Conservation (phyloP, 2,888 invertebrate species). For the Athalia rosae region DNA sequence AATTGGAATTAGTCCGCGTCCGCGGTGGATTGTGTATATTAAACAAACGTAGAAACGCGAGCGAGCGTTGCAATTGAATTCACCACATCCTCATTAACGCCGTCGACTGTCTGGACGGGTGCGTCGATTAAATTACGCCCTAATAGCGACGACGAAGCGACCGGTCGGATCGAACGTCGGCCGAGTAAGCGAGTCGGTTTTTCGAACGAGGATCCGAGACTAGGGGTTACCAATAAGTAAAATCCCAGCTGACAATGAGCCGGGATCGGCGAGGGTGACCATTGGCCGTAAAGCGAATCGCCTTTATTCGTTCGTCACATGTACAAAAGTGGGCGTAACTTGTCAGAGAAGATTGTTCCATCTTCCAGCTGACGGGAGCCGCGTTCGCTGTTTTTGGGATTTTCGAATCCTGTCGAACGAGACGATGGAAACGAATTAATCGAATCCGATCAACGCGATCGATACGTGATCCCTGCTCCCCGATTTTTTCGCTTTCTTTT, state of each 20-base stretch:
- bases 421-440: constrained; percentile 36
- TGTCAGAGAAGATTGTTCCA: constrained; percentile 7
- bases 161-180: background rate
- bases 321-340: constrained; percentile 1
- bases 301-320: background rate
- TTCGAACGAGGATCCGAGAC: background rate
- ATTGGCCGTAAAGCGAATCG: constrained; percentile 8
- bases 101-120: constrained; percentile 28
- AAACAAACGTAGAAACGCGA: background rate
- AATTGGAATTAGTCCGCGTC: no score
- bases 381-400: constrained; percentile 2
- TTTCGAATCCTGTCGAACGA: background rate
- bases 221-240: background rate
- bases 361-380: constrained; percentile 7
- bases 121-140: constrained; percentile 16
- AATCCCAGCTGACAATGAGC: background rate
- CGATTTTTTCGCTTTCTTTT: no score
- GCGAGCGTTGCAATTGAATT: constrained; percentile 20
- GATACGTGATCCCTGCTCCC: no score
- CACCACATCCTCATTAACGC: constrained; percentile 46
- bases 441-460: constrained; percentile 32
- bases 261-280: background rate
- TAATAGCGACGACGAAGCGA: background rate
- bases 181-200: background rate
- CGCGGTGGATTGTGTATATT: no score